Base-by-base conservation (phyloP, 2,113 vertebrate genomes). In the Austrofundulus limnaeus region DNA sequence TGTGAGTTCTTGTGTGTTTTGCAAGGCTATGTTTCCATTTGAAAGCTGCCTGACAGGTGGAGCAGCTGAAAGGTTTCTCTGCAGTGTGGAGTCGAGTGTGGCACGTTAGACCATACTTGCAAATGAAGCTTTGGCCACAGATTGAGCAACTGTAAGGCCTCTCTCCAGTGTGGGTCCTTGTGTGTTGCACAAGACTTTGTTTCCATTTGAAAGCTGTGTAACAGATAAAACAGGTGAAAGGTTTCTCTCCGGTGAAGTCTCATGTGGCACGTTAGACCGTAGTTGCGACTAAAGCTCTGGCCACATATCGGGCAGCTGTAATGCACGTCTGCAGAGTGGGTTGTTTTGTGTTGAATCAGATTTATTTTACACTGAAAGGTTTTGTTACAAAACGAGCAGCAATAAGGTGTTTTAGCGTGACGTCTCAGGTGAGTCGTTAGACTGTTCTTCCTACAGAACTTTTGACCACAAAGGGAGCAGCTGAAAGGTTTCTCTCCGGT, bases 31-130 rank as follows among this genome's bases (percentile, higher is more conserved):
- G 47, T 13, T 56, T 56, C 37, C 19, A 41, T 34, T 34, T 34
- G 31, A 56, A 56, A 21, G 38, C 19, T 24, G 38, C 37, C 1
- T 21, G n/a, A 20, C 61, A 63, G n/a, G 16, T 16, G 23, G 21
- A 43, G n/a, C 61, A 63, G 38, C 48, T 14, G 10, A 52, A 56
- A 17, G 37, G 37, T 41, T 41, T 56, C 10, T 56, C 54, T 42
- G 15, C 38, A 24, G 54, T 56, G 21, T 52, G 50, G 31, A 25
- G 17, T 17, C 17, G 31, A 24, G 31, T 52, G 2, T 52, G 50
- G 31, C 16, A 28, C 3, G 50, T 52, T 31, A 52, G 17, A 52
- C 28, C 16, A 4, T 25, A 52, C 50, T 28, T 52, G 23, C 17
- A 23, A 11, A 25, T 6, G 10, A 52, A 52, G 50, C 50, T 52